A percentile compares a stretch with the other conserved stretches of the same genome.
Evolutionary conservation across 1,140 invertebrate species (phyloP).

Genomic region (Penaeus indicus): DNA sequence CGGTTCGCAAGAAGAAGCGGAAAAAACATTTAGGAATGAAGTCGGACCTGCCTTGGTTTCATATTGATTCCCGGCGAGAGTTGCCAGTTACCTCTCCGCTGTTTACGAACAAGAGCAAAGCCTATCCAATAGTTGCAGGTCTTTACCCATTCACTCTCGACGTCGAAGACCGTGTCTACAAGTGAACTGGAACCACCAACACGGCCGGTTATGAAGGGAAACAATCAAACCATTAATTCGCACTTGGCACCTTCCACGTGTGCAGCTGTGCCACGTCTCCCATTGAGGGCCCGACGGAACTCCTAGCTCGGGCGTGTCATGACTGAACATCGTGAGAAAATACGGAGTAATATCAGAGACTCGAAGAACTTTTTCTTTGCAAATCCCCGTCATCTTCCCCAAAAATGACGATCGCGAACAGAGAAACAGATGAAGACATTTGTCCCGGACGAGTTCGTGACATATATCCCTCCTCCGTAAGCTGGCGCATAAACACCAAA

Average conservation of each 20-base stretch:
- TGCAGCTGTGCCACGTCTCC: slow-evolving; percentile 53
- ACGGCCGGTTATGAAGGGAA: no score
- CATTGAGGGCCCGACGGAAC: slow-evolving; percentile 22
- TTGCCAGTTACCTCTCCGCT: slow-evolving; percentile 31
- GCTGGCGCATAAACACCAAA: no score
- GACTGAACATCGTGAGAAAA: slow-evolving; percentile 6
- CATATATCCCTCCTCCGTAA: no score
- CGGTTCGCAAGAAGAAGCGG: no score
- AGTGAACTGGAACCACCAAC: background rate
- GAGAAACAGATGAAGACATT: no score
- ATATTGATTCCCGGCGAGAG: slow-evolving; percentile 57
- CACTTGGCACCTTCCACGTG: background rate
- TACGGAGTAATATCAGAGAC: no score
- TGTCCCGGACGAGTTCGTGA: no score
- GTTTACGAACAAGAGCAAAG: background rate
- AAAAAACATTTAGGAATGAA: slow-evolving; percentile 30
- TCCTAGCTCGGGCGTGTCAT: slow-evolving; percentile 49
- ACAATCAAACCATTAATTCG: background rate
- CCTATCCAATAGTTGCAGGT: no score
- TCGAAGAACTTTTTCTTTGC: no score
- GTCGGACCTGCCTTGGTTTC: slow-evolving; percentile 51
- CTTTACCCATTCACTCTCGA: background rate
- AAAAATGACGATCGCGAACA: no score
- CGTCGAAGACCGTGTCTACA: background rate
- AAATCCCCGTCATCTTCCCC: no score